Evolutionary conservation across 2,797 vertebrate genomes (phyloP).

Genomic region (Chelon auratus): DNA sequence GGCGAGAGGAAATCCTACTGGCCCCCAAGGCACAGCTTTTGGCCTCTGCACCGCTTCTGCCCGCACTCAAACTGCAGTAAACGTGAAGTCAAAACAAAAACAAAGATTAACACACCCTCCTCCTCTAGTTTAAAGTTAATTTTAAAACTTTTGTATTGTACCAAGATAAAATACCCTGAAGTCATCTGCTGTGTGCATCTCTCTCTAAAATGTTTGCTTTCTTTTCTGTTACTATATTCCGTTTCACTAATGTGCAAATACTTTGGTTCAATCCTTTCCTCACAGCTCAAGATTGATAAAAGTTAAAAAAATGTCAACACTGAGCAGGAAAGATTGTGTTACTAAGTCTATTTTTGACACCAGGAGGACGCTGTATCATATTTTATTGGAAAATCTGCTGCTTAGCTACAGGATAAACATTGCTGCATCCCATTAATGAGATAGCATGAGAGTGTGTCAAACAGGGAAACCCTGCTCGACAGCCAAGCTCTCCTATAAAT

Average conservation of each 20-base stretch:
- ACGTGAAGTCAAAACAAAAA: background rate
- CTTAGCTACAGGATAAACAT: slow-evolving; percentile 13
- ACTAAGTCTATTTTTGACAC: slow-evolving; percentile 8
- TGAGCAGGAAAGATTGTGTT: background rate
- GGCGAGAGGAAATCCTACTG: slow-evolving; percentile 34
- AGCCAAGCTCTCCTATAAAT: slow-evolving; percentile 59
- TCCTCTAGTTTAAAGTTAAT: background rate
- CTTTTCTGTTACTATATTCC: background rate
- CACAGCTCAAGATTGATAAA: too few relatives aligned
- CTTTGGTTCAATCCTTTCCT: background rate
- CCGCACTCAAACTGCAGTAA: background rate
- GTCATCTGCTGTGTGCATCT: background rate
- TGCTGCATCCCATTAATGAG: slow-evolving; percentile 53
- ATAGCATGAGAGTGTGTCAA: slow-evolving; percentile 38
- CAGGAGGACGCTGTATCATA: background rate
- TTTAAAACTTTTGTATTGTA: background rate
- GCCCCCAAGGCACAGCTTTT: slow-evolving; percentile 23
- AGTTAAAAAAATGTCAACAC: slow-evolving; percentile 10
- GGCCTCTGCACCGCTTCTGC: slow-evolving; percentile 13
- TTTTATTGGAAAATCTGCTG: background rate
- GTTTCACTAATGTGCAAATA: too few relatives aligned
- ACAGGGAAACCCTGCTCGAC: slow-evolving; percentile 44
- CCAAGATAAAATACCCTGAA: background rate
- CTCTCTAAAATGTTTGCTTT: too few relatives aligned
- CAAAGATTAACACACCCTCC: background rate